Evolutionary conservation across 2,797 vertebrate species (phyloP).

Genomic region (Limosa lapponica): DNA sequence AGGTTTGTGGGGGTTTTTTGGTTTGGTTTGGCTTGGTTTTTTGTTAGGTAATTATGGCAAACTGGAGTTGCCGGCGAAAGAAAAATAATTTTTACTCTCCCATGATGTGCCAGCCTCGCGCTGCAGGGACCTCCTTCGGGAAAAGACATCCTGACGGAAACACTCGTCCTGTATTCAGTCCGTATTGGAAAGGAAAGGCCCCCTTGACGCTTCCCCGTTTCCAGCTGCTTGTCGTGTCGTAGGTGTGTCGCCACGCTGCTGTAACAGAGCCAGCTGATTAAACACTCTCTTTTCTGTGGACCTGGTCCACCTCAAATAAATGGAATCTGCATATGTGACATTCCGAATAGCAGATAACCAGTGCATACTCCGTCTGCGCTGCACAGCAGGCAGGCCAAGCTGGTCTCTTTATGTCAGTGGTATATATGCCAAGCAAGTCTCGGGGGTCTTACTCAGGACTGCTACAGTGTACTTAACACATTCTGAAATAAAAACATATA

Average conservation of each 20-base stretch:
- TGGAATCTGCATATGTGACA: not conserved
- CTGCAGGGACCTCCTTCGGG: not conserved
- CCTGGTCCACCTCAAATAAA: not conserved
- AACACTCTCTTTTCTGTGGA: not conserved
- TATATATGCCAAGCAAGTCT: too few species aligned
- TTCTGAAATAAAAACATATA: not conserved
- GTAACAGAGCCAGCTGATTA: not conserved
- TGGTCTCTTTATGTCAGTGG: too few species aligned
- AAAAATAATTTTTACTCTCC: not conserved
- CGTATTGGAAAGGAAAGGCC: not conserved
- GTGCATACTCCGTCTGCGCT: too few species aligned
- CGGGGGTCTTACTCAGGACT: not conserved
- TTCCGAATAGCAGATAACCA: not conserved
- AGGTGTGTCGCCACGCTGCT: rapidly evolving
- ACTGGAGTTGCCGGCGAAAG: not conserved
- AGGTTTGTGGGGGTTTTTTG: too few species aligned
- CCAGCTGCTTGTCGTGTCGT: not conserved
- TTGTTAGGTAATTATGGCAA: not conserved
- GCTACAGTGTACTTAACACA: rapidly evolving
- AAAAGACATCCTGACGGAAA: rapidly evolving
- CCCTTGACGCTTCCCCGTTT: too few species aligned
- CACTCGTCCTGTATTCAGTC: too few species aligned
- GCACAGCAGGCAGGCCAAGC: too few species aligned
- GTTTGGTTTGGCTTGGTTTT: too few species aligned
- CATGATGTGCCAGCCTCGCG: not conserved